These are phyloP conservation scores for Lamprologus lemairii DNA, from an alignment of 2,113 vertebrate species.

Conservation along the genomic window DNA sequence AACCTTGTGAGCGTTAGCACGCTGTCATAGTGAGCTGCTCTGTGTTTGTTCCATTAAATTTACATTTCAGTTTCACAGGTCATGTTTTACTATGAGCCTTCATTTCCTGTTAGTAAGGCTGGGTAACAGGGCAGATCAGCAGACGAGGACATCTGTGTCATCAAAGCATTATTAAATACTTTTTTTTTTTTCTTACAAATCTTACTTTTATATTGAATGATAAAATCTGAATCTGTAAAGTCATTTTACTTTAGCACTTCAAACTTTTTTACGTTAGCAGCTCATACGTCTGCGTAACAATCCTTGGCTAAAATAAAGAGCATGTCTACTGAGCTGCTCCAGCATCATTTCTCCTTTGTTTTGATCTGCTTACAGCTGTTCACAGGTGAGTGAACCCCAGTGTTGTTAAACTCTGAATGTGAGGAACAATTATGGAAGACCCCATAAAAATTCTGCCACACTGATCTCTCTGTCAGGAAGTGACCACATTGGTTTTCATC, in stretches of 20 bases:
- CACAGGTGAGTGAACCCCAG: not conserved
- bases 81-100: too few species aligned
- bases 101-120: too few species aligned
- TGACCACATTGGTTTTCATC: not conserved
- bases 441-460: not conserved
- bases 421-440: not conserved
- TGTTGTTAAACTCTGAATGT: not conserved
- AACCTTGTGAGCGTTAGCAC: too few species aligned
- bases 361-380: not conserved
- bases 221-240: not conserved
- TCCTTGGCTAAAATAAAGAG: not conserved
- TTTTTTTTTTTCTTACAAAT: fast-evolving
- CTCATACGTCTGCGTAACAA: not conserved
- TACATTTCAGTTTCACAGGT: too few species aligned
- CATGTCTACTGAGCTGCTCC: not conserved
- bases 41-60: too few species aligned
- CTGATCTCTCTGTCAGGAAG: not conserved
- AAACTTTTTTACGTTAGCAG: fast-evolving
- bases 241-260: fast-evolving
- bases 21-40: too few species aligned
- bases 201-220: not conserved
- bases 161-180: too few species aligned
- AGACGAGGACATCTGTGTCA: too few species aligned
- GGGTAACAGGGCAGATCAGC: too few species aligned
- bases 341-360: not conserved